Percentiles rank a stretch among this genome's conserved stretches.
phyloP scores from a whole-genome alignment of 2,113 vertebrate species.

The Tachuris rubrigastra region DNA sequence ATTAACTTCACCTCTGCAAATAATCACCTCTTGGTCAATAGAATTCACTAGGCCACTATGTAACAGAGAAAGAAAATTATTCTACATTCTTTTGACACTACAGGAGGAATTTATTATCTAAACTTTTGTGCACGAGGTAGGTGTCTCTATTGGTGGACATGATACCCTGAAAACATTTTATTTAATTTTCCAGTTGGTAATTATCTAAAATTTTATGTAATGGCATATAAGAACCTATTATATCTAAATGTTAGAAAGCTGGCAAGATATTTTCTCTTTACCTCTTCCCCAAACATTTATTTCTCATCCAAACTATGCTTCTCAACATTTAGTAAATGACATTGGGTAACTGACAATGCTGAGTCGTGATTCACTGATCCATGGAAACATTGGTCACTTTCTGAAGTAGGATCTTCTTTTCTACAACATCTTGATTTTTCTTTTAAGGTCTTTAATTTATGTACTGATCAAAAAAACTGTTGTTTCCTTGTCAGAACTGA shows the following conservation, averaged over 20 bases:
- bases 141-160: background rate
- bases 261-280: background rate
- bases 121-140: background rate
- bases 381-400: background rate
- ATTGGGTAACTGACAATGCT: background rate
- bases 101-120: background rate
- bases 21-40: background rate
- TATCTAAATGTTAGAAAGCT: background rate
- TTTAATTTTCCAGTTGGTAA: background rate
- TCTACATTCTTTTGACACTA: background rate
- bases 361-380: background rate
- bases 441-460: background rate
- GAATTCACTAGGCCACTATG: background rate
- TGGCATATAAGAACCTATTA: fast-evolving
- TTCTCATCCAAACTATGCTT: background rate
- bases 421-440: background rate
- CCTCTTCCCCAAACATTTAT: background rate
- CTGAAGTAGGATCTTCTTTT: background rate
- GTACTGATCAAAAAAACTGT: background rate
- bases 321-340: background rate
- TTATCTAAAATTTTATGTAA: background rate
- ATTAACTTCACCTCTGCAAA: background rate
- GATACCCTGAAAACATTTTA: background rate
- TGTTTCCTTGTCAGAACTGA: background rate
- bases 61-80: background rate